These are phyloP conservation scores for Tachuris rubrigastra DNA, from an alignment of 2,113 vertebrate genomes.

Conservation along the genomic window DNA sequence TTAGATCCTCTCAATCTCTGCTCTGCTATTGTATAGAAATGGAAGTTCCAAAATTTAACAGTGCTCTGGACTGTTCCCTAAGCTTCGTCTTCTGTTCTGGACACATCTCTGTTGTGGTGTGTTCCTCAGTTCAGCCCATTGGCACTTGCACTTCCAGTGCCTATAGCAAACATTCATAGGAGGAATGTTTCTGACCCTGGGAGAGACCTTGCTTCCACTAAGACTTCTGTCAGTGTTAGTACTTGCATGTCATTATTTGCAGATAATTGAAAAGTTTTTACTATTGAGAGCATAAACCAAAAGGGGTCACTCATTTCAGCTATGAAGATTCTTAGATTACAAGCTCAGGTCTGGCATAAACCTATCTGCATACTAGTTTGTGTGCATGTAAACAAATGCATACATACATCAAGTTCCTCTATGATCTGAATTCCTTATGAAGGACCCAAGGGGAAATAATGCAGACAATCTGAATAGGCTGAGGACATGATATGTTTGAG, in stretches of 20 bases:
- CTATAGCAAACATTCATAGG: background rate
- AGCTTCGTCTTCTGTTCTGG: background rate
- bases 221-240: background rate
- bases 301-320: background rate
- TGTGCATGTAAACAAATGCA: background rate
- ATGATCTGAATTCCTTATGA: background rate
- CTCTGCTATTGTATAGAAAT: background rate
- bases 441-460: background rate
- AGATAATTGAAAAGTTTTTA: background rate
- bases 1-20: background rate
- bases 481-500: background rate
- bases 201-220: background rate
- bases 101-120: background rate
- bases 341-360: background rate
- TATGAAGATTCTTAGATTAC: background rate
- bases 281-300: background rate
- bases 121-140: background rate
- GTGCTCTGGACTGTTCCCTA: background rate
- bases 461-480: background rate
- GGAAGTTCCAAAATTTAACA: background rate
- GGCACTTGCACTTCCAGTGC: background rate
- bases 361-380: background rate
- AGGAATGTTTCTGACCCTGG: background rate
- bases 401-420: background rate
- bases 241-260: accelerated